Evolutionary conservation across 2,888 invertebrate species (phyloP), one percentile per base, ranked within the genome.

Genomic region (Scotopteryx bipunctaria): DNA sequence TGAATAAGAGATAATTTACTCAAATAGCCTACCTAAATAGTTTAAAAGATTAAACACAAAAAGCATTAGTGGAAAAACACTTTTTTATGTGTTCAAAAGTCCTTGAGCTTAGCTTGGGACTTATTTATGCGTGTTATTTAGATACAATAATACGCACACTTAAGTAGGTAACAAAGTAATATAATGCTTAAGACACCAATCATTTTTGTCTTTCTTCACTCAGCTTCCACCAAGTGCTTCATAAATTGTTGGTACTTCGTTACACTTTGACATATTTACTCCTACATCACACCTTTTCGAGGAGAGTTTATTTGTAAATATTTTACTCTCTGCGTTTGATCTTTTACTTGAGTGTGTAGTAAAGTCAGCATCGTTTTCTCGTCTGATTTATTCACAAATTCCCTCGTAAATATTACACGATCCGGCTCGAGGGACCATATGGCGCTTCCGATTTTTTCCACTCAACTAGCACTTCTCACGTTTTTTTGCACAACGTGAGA

Each of bases 341-440:
- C 57, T 59, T 50, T 31, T 50, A 50, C 48, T 56, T 47, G 54
- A 52, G 47, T 41, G 47, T 41, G 50, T 57, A 60, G 61, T 60
- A 59, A 64, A 59, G 53, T 42, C 56, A 54, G 55, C 50, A 55
- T 59, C 60, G 31, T 57, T 36, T 47, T 55, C 55, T 61, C 46
- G 57, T 64, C 67, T 81, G 73, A 78, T 78, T 77, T 81, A 83
- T 83, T 77, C 71, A 71, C 66, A 66, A 68, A 71, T 73, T 73
- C 63, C 61, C 60, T 69, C 75, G 64, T 75, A 75, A 76, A 77
- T 75, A 75, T 71, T 61, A 64, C 62, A 67, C 57, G 67, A 58
- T 67, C 62, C 63, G 58, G 64, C 59, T 55, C 57, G 66, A 63
- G 63, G 67, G 63, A 74, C 66, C 84, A 86, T 78, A 83, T 85